A percentile compares a stretch with the other conserved stretches of the same genome.
Evolutionary conservation across 2,888 invertebrate genomes (phyloP).

Genomic region (Drosophila dives): DNA sequence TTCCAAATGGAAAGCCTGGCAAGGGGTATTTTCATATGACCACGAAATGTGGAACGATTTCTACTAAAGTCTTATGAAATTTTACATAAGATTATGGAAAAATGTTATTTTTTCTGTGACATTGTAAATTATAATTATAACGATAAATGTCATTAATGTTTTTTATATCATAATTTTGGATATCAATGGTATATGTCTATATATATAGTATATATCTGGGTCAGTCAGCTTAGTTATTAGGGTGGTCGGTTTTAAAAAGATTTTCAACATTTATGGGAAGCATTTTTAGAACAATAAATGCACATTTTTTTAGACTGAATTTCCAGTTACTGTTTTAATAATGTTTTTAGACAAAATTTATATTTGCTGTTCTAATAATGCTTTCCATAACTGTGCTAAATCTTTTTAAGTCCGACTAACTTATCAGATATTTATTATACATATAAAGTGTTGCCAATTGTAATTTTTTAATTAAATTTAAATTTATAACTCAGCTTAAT

Average conservation of each 20-base stretch:
- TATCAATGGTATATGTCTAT: background rate
- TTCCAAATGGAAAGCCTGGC: slow-evolving; percentile 1
- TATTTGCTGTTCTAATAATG: background rate
- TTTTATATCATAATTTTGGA: background rate
- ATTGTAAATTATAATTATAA: background rate
- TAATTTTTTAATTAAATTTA: background rate
- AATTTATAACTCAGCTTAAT: background rate
- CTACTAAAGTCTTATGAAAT: background rate
- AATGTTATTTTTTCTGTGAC: background rate
- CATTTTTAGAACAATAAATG: too few relatives aligned
- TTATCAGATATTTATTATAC: background rate
- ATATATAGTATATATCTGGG: too few relatives aligned
- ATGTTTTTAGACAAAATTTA: too few relatives aligned
- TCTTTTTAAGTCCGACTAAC: background rate
- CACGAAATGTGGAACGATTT: background rate
- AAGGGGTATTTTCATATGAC: background rate
- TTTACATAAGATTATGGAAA: background rate
- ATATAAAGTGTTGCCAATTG: background rate
- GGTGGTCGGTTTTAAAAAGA: too few relatives aligned
- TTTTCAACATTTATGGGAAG: too few relatives aligned
- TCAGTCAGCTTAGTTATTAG: too few relatives aligned
- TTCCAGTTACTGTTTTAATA: background rate
- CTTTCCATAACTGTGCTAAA: background rate
- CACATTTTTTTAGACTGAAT: background rate
- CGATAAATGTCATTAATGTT: background rate